Base-by-base conservation (phyloP, 23 tunicate species). In the Aplidium turbinatum region DNA sequence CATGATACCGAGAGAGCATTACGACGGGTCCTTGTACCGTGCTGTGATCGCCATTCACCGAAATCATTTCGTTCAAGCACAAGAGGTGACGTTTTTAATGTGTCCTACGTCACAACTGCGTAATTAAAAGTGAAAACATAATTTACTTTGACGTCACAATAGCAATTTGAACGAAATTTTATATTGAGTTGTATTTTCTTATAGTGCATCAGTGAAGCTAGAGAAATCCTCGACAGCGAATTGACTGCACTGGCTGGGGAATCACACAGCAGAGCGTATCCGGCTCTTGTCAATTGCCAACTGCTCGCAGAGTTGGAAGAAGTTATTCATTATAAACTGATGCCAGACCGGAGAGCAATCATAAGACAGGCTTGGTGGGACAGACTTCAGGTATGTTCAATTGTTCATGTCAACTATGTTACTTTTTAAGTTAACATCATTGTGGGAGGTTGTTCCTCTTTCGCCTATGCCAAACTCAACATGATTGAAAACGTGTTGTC, bases 301-400 rank as follows among this genome's bases (percentile, higher is more conserved):
- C 62, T 95, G 47, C 72, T 88, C 0, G 86, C 96, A 25, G 99
- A 95, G 63, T 68, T 95, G 67, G 99, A 95, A 77, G 99, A 95
- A 79, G 99, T 85, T 13, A 84, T 95, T 47, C 81, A 79, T 31
- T 91, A 84, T 68, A 91, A 91, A 46, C 72, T 91, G 13, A 72
- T 80, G 82, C 91, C 97, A 1, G 91, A 91, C 3, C 79, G 90
- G 19, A 47, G 83, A 28, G 40, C 78, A 3, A 52, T 79, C 19
- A 84, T 91, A n/a, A 74, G 76, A 35, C 87, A 91, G 33, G 81
- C 91, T 2, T 91, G 97, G 97, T 84, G 91, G 97, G 91, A 84
- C 32, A 52, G 97, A 19, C 52, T 91, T 34, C 97, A 91, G 91
- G 97, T 84, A 47, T 16, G 35, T 21, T 18, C 6, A n/a, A 5